These are phyloP conservation scores for Neopipo cinnamomea DNA, from an alignment of 2,113 vertebrate species.

Conservation along the genomic window DNA sequence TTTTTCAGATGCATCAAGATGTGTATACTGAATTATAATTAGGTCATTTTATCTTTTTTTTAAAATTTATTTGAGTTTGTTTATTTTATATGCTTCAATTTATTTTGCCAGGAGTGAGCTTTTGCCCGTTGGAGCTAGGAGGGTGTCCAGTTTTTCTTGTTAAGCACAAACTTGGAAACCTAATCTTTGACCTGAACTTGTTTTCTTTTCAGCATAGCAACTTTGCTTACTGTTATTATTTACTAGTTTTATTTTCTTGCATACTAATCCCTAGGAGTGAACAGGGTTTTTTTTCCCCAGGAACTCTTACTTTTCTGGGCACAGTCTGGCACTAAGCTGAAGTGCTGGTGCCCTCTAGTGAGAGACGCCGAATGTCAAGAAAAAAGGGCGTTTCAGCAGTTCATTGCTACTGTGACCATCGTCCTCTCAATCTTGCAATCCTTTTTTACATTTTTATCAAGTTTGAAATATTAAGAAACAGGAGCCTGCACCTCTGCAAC, in stretches of 20 bases:
- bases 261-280: background rate
- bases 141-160: background rate
- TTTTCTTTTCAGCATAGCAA: background rate
- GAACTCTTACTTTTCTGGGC: background rate
- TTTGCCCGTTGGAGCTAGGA: background rate
- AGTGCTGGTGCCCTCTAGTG: slow-evolving; percentile 62
- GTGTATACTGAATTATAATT: background rate
- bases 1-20: background rate
- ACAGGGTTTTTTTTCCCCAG: background rate
- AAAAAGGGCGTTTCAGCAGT: fast-evolving
- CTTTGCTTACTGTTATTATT: background rate
- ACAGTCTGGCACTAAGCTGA: background rate
- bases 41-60: background rate
- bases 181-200: background rate
- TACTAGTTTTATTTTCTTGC: background rate
- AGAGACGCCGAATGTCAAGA: background rate
- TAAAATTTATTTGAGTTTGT: background rate
- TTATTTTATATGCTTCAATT: background rate
- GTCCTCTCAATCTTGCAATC: background rate
- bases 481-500: background rate
- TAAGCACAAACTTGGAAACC: background rate
- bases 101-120: background rate
- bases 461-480: background rate
- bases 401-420: background rate
- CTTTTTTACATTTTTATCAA: background rate